Evolutionary conservation across 2,797 vertebrate species (phyloP), one percentile per base, ranked within the genome.

Genomic region (Sciaenops ocellatus): DNA sequence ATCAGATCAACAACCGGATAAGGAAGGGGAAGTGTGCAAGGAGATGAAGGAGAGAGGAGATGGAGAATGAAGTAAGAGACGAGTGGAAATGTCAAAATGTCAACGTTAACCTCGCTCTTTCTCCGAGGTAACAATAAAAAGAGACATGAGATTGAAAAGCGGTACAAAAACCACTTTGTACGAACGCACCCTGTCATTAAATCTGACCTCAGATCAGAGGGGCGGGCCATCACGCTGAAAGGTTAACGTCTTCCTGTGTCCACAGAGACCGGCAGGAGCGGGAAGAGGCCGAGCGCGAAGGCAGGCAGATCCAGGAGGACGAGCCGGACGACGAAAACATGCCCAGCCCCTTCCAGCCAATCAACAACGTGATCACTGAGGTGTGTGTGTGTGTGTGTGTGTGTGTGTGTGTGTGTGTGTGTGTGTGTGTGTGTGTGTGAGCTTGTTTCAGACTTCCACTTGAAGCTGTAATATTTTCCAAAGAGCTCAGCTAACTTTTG

Each of bases 311-410:
- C 73, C 78, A 90, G 28, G 91, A 91, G 48, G 97, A 97, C 16
- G 92, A 94, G 46, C 89, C 91, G 0, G 81, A 93, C 3, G 95
- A 96, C 2, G 92, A 92, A 60, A 77, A 92, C 83, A 84, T 94
- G 26, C 83, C 80, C 69, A 97, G 95, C 84, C 98, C 98, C 20
- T 99, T 99, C 89, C 96, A 97, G 86, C 97, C 97, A n/a, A 97
- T 98, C 89, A 90, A 91, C 86, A 87, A 92, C 60, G 91, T 97
- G 12, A 92, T 98, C 70, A 85, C 87, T 47, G 95, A 97, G 97
- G 98, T 98, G 54, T 0, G 30, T 38, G 6, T 0, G 30, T 38
- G 6, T 0, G 30, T 38, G 6, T 0, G 30, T 38, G 6, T 0
- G 30, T 38, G 6, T 0, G 30, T 38, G 6, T 0, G 30, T 38